phyloP scores from a whole-genome alignment of 1,140 invertebrate species.

The Gryllus bimaculatus region DNA sequence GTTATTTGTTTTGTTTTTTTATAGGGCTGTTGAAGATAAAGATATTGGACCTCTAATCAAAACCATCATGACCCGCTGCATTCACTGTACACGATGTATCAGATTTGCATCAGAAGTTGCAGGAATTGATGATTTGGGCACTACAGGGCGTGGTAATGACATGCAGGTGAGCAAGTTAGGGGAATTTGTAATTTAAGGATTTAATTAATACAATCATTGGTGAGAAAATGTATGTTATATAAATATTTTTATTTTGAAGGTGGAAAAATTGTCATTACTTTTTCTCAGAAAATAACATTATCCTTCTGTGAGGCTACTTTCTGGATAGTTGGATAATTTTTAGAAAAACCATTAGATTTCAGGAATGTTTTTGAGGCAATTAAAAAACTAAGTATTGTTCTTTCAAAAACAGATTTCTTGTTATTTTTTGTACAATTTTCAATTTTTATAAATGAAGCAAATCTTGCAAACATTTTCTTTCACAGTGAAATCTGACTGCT shows the following conservation, averaged over 20 bases:
- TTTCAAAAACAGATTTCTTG: too few relatives aligned
- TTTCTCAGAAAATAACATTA: too few relatives aligned
- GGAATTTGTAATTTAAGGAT: neutral
- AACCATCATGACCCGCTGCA: constrained; percentile 99
- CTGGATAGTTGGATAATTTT: too few relatives aligned
- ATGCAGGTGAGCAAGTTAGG: constrained; percentile 63
- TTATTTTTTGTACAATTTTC: too few relatives aligned
- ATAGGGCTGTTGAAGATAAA: constrained; percentile 96
- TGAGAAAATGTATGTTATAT: neutral
- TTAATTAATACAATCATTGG: neutral
- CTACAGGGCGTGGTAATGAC: constrained; percentile 87
- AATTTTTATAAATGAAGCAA: too few relatives aligned
- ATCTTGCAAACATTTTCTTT: too few relatives aligned
- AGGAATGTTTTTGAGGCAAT: too few relatives aligned
- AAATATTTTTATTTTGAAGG: neutral
- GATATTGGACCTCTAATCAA: constrained; percentile 97
- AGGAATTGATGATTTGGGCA: constrained; percentile 95
- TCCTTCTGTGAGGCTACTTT: too few relatives aligned
- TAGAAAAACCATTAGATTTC: too few relatives aligned
- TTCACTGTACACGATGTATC: constrained; percentile 98
- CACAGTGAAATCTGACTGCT: too few relatives aligned
- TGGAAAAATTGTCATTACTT: neutral
- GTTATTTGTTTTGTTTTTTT: neutral
- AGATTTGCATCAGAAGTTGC: constrained; percentile 94
- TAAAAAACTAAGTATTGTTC: too few relatives aligned